Evolutionary conservation across 2,888 invertebrate species (phyloP).

Genomic region (Druceiella hillmani): DNA sequence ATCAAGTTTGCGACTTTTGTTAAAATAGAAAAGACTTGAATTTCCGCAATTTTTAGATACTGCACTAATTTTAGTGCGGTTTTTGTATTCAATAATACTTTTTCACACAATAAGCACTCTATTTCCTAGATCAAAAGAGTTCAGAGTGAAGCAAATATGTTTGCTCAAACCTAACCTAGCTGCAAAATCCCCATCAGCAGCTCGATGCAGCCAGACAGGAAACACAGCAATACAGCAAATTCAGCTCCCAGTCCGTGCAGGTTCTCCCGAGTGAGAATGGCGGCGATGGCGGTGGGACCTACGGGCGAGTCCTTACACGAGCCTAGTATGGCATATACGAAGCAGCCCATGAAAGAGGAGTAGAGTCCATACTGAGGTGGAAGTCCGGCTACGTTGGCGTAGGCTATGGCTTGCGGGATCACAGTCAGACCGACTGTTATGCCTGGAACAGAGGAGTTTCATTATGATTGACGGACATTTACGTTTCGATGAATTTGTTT

Average conservation of each 20-base stretch:
- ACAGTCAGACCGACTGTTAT: conserved; percentile 70
- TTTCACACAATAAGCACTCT: no score
- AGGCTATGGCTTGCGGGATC: conserved; percentile 81
- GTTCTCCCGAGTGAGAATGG: conserved; percentile 72
- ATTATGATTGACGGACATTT: no score
- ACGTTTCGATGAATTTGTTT: no score
- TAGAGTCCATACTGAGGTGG: conserved; percentile 80
- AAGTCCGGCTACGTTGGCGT: conserved; percentile 73
- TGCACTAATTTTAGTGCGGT: no score
- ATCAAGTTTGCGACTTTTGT: no score
- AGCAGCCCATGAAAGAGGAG: conserved; percentile 91
- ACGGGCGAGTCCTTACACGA: conserved; percentile 72
- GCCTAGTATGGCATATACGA: conserved; percentile 85
- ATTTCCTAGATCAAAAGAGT: no score
- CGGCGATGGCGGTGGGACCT: conserved; percentile 83
- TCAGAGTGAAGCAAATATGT: conserved; percentile 9
- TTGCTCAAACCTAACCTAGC: conserved; percentile 59
- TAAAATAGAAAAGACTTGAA: no score
- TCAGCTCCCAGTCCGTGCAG: conserved; percentile 63
- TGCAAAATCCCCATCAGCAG: conserved; percentile 68
- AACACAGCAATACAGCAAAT: conserved; percentile 67
- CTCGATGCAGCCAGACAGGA: conserved; percentile 65
- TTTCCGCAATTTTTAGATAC: no score
- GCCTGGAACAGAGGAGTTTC: no score
- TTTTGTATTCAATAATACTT: no score